Evolutionary conservation across 2,888 invertebrate species (phyloP), one percentile per base, ranked within the genome.

Genomic region (Caenorhabditis angaria): DNA sequence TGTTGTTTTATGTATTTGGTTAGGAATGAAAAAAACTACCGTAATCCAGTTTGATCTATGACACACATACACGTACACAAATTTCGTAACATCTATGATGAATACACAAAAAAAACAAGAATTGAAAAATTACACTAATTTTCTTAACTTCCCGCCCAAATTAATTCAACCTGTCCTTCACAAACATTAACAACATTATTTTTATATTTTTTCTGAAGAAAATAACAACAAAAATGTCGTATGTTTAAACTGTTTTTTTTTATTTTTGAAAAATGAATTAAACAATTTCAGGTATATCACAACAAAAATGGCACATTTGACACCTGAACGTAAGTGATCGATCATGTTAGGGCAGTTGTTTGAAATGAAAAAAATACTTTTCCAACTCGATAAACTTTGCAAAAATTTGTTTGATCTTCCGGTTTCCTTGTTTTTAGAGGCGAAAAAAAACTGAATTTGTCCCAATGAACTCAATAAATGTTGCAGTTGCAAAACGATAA

Each of bases 291-390:
- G 41, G 41, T 41, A 41, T 41, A 3, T 41, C 3, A 41, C 41
- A 41, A 41, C 6, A 3, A 41, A 41, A 41, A 41, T 41, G 41
- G 18, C 5, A 10, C 3, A 3, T 12, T 18, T 41, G 18, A 41
- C 41, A 41, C 41, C 41, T 41, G 41, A 41, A 41, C 41, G 41
- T 41, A 41, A 18, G 41, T 41, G 14, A 41, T 41, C 41, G 41
- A 41, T 41, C 41, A 41, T 18, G 18, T 18, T 14, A 10, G 18
- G 18, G 18, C 41, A 41, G 41, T 41, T 41, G 41, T 41, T 41
- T 41, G 10, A 41, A 41, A 14, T 10, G 10, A 32, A 32, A 32
- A 32, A 32, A 41, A 14, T 18, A 41, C 3, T 3, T 41, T 41
- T 41, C 41, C 41, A 41, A 18, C 18, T 41, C 41, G 18, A 14